Evolutionary conservation across 2,888 invertebrate species (phyloP).

Genomic region (Ganaspis brasiliensis): DNA sequence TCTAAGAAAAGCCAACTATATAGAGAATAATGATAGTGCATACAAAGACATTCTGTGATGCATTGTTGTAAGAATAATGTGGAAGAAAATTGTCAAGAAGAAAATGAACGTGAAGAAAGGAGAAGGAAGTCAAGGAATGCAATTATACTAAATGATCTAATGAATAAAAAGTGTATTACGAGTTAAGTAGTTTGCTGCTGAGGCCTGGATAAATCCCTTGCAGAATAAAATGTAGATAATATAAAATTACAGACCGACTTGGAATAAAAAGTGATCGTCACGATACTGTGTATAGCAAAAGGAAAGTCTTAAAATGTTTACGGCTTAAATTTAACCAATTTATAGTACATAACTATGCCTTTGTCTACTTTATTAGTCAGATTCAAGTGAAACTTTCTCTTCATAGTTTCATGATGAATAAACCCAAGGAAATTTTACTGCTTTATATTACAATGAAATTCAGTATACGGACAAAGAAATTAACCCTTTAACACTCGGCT

Average conservation of each 20-base stretch:
- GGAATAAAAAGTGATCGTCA: background rate
- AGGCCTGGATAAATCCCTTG: background rate
- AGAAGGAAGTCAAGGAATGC: conserved; percentile 11
- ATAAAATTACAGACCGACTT: conserved; percentile 18
- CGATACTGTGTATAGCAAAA: background rate
- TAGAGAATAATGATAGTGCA: too few species aligned
- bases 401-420: background rate
- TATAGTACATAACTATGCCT: conserved; percentile 6
- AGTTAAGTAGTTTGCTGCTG: background rate
- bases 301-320: conserved; percentile 5
- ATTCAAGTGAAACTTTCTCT: conserved; percentile 1
- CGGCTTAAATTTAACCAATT: conserved; percentile 5
- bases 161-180: conserved; percentile 13
- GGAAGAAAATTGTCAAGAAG: background rate
- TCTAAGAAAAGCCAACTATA: too few species aligned
- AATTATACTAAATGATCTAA: background rate
- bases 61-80: background rate
- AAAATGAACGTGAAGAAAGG: background rate
- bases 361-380: background rate
- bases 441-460: background rate
- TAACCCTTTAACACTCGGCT: too few species aligned
- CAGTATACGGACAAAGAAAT: too few species aligned
- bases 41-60: background rate
- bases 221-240: background rate
- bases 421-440: background rate